These are phyloP conservation scores for Ophthalmotilapia sp. DNA, from an alignment of 2,113 vertebrate species.

Conservation along the genomic window DNA sequence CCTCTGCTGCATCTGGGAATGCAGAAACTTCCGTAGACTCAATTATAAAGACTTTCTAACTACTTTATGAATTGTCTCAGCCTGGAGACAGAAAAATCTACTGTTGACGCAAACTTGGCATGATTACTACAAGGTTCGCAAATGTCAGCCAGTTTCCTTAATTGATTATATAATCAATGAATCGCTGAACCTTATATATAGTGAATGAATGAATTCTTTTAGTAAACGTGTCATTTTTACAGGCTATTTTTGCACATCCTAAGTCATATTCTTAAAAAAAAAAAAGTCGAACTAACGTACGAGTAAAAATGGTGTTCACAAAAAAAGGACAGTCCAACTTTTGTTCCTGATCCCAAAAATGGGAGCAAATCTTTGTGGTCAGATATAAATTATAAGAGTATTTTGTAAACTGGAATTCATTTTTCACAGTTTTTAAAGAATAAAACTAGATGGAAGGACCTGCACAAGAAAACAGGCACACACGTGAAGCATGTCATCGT, in stretches of 20 bases:
- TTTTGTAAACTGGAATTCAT: background rate
- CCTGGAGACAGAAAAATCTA: slow-evolving; percentile 5
- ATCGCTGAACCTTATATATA: background rate
- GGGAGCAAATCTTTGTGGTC: background rate
- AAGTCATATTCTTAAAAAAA: background rate
- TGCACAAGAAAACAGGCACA: background rate
- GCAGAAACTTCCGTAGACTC: background rate
- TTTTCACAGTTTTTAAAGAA: background rate
- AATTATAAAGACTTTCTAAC: background rate
- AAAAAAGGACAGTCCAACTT: background rate
- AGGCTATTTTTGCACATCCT: background rate
- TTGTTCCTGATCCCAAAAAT: background rate
- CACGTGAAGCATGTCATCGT: background rate
- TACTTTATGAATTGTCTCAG: background rate
- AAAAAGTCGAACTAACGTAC: background rate
- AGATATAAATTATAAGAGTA: background rate
- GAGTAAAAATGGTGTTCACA: background rate
- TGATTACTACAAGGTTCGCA: background rate
- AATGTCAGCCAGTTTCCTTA: slow-evolving; percentile 16
- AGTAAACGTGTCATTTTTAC: background rate
- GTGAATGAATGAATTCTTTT: background rate
- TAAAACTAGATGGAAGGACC: background rate
- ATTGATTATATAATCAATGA: slow-evolving; percentile 16
- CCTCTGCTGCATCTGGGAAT: background rate
- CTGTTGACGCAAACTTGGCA: slow-evolving; percentile 24